Base-by-base conservation (phyloP, 1,140 invertebrate genomes). In the Elymnias hypermnestra region DNA sequence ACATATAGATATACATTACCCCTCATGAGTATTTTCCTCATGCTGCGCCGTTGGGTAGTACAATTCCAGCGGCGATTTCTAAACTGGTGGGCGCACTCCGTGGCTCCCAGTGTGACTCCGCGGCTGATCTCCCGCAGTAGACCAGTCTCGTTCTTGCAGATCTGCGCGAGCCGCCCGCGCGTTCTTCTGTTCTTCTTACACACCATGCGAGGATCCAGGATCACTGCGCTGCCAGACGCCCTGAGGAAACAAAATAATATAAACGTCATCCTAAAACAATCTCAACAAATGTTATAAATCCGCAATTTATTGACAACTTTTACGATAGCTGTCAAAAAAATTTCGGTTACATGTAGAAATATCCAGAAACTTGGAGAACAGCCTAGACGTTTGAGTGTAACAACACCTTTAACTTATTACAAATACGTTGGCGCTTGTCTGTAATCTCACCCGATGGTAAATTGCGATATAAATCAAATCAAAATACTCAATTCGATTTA, bases 51-150 rank as follows among this genome's bases (percentile, higher is more conserved):
- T 21, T 91, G 88, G 0, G 92, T 91, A 6, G 94, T 94, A 70
- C 94, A 95, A 75, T 96, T 96, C 94, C 94, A 96, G 56, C 92
- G 87, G 36, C 94, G 88, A 68, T 93, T 90, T 18, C 92, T 89
- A 78, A 96, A 95, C 83, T 96, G 94, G 66, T 91, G 91, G 48
- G 95, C 93, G 70, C 94, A 96, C 89, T 96, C 94, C 46, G 88
- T 90, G 51, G 93, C 94, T 8, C 92, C 94, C 35, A 94, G 77
- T 45, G 90, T 89, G 25, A 94, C 91, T n/a, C 94, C 94, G 56
- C 88, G 88, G 14, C 90, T 88, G 51, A 95, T 94, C 74, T 94
- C 92, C 71, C 91, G 90, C 47, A 95, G 75, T n/a, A 95, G 83
- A 13, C 90, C 89, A 1, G 91, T 92, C 74, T 93, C 91, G 69